Base-by-base conservation (phyloP, 2,113 vertebrate species). In the Percina caprodes region DNA sequence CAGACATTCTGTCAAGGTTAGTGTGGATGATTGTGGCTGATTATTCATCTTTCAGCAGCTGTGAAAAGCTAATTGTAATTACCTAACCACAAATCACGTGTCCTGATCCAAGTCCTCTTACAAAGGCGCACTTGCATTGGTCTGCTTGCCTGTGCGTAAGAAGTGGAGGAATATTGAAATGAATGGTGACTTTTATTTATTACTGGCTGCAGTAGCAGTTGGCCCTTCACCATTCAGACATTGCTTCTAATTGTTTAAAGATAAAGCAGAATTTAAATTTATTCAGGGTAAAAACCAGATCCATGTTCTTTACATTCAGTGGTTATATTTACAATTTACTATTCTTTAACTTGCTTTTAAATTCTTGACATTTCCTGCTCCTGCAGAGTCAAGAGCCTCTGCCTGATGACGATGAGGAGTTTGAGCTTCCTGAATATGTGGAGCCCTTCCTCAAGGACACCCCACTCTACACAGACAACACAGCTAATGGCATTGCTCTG, bases 391-490 rank as follows among this genome's bases (percentile, higher is more conserved):
- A 98, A 86, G 99, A 99, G 19, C 99, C 99, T 0, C 92, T 99
- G 82, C 99, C 98, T 12, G 99, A 99, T 79, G 99, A 99, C 0
- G 99, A 99, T 52, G 99, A 99, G 68, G 98, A 99, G 91, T 99
- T 99, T 94, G 99, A 99, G 83, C 95, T 99, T 80, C 97, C 98
- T 0, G 99, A 99, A 85, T 98, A 96, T 54, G 96, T 99, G 74
- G 99, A 99, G 82, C 98, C 99, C 51, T 98, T 99, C 91, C 94
- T 99, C 72, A 99, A 99, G 89, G 99, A 99, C 63, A 99, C 98
- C 0, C 99, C 98, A 0, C 96, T 99, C 0, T 99, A 99, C 91
- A 96, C 97, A 23, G 99, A 99, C 92, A 96, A 99, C 88, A 99
- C 99, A 21, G 99, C 99, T 85, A 99, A 99, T 12, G 98, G 99